Base-by-base conservation (phyloP, 2,888 invertebrate genomes). In the Crematogaster levior region DNA sequence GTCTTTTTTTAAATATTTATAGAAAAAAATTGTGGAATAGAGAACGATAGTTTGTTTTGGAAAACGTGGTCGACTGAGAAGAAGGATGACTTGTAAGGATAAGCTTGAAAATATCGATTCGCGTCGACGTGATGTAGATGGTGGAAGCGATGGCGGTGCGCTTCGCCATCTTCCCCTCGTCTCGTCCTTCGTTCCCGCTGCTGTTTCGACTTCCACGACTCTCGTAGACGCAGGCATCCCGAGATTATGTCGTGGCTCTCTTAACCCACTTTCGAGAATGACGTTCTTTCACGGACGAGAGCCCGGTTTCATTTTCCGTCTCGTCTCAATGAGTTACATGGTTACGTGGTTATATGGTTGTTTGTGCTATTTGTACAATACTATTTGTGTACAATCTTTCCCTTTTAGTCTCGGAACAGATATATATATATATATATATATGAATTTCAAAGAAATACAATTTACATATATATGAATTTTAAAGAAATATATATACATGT, bases 181-280 rank as follows among this genome's bases (percentile, higher is more conserved):
- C n/a, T 80, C 24, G 75, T 77, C 46, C 60, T 81, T 56, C 24
- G 48, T 43, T 18, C 21, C 48, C 9, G 1, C 24, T 56, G 7
- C n/a, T 30, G 81, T 74, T 74, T 82, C 66, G 60, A 51, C 21
- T 53, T 27, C 24, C 40, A 56, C 68, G 12, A 10, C 10, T 63
- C 37, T 84, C 85, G 51, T 68, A 82, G 87, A 85, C 56, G 34
- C 63, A 56, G 51, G n/a, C 80, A 51, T 77, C 24, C 65, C 40
- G 21, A 61, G 37, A 58, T 53, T 83, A 82, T 81, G 56, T 84
- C 46, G 40, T n/a, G 56, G 37, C 79, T 83, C 83, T 85, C 70
- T 15, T 91, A 84, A 89, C 88, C 88, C 80, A 90, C 63, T 90
- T 90, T 86, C 73, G 43, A 24, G 12, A 24, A 18, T 46, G 51